phyloP scores from a whole-genome alignment of 2,113 vertebrate genomes.

The Anseranas semipalmata region DNA sequence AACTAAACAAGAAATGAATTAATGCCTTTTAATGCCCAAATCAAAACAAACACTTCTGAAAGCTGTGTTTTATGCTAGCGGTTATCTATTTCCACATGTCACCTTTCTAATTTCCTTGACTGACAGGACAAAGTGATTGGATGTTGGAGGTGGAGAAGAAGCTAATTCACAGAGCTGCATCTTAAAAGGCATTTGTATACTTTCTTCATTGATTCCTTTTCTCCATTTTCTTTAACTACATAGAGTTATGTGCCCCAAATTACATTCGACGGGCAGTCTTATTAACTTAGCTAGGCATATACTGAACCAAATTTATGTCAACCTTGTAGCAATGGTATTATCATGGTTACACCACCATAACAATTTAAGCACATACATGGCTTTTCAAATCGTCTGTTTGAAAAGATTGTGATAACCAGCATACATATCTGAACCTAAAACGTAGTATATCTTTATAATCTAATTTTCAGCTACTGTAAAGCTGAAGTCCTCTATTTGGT shows the following conservation, averaged over 20 bases:
- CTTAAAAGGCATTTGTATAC: neutral
- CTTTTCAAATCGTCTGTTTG: neutral
- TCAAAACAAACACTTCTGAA: neutral
- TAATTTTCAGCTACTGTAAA: neutral
- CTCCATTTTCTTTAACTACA: neutral
- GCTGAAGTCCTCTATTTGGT: neutral
- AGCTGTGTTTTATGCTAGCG: neutral
- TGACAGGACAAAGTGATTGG: neutral
- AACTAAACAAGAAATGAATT: neutral
- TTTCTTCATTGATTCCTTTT: neutral
- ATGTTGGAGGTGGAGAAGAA: neutral
- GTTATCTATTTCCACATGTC: neutral
- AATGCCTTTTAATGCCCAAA: neutral
- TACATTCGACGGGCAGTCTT: neutral
- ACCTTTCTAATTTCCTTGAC: neutral
- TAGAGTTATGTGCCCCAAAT: neutral
- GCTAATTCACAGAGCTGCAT: neutral
- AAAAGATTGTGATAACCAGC: neutral
- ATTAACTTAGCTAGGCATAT: neutral
- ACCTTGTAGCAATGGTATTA: neutral
- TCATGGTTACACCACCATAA: accelerated
- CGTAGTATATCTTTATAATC: neutral
- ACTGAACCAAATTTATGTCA: neutral
- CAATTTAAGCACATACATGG: neutral
- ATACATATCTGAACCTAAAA: neutral